These are phyloP conservation scores for Epistrophella euchroma DNA, from an alignment of 2,888 invertebrate species.

Conservation along the genomic window DNA sequence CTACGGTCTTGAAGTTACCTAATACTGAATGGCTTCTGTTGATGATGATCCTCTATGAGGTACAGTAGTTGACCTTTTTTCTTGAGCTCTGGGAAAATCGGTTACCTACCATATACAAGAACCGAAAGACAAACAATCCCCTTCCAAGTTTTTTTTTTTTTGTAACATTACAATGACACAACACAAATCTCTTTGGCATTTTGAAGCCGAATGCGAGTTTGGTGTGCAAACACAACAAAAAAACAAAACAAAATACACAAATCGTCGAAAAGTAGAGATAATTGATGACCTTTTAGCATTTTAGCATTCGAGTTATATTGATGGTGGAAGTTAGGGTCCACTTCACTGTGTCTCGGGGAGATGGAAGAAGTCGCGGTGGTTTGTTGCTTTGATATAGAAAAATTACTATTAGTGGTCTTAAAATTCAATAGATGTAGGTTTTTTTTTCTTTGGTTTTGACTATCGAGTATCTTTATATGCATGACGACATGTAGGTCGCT, in stretches of 20 bases:
- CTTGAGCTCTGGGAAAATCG: conserved; percentile 55
- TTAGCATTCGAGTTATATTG: conserved; percentile 22
- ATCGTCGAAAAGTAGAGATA: conserved; percentile 57
- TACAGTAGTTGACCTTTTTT: conserved; percentile 64
- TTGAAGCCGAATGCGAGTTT: conserved; percentile 44
- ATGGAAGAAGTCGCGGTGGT: background rate
- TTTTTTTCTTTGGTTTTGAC: background rate
- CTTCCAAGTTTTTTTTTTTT: conserved; percentile 16
- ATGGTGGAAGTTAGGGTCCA: conserved; percentile 37
- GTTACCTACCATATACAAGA: conserved; percentile 21
- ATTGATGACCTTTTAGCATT: conserved; percentile 75
- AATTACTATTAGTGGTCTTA: conserved; percentile 44
- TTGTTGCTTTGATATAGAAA: conserved; percentile 12
- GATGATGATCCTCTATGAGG: conserved; percentile 10
- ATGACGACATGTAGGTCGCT: conserved; percentile 66
- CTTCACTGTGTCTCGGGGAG: background rate
- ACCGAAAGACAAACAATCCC: conserved; percentile 47
- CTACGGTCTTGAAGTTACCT: conserved; percentile 45
- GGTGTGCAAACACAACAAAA: background rate
- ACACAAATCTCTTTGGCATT: conserved; percentile 72
- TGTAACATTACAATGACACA: conserved; percentile 55
- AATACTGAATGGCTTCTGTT: conserved; percentile 36
- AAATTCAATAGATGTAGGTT: conserved; percentile 32
- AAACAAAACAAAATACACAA: conserved; percentile 44
- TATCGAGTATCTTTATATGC: conserved; percentile 25